Conservation (phyloP, 2,113 vertebrate species). For the Hemichromis elongatus region DNA sequence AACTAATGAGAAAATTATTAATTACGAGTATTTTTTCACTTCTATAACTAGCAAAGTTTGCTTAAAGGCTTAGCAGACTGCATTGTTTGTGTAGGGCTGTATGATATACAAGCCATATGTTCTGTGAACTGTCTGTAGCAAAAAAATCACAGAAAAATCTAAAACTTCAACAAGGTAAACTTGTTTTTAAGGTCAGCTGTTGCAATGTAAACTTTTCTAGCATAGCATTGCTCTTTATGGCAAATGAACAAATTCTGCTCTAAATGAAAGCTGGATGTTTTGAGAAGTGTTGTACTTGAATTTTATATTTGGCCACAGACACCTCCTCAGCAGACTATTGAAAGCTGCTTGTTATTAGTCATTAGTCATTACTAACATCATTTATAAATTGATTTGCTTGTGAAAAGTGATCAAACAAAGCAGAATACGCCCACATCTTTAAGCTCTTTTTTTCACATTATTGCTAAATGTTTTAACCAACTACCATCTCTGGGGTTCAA, state of each 20-base stretch:
- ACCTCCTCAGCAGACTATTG: background rate
- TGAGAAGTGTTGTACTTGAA: background rate
- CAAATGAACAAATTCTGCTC: background rate
- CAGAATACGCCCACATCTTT: rapidly evolving
- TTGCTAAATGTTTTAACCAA: background rate
- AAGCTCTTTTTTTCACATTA: background rate
- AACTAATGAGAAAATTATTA: background rate
- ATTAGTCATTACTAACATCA: background rate
- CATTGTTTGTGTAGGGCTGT: background rate
- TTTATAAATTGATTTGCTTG: background rate
- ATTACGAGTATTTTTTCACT: background rate
- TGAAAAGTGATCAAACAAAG: background rate
- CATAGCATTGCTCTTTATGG: background rate
- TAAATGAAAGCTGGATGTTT: background rate
- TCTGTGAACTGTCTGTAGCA: background rate
- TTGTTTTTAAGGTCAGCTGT: background rate
- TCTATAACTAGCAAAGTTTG: background rate
- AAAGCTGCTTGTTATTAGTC: background rate
- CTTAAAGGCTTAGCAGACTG: background rate
- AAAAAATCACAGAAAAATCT: background rate
- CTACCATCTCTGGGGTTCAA: background rate
- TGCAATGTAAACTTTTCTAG: background rate
- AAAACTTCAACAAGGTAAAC: background rate
- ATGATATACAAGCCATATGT: background rate
- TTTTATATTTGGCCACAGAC: background rate